Evolutionary conservation across 1,140 invertebrate genomes (phyloP), one percentile per base, ranked within the genome.

Genomic region (Batillaria attramentaria): DNA sequence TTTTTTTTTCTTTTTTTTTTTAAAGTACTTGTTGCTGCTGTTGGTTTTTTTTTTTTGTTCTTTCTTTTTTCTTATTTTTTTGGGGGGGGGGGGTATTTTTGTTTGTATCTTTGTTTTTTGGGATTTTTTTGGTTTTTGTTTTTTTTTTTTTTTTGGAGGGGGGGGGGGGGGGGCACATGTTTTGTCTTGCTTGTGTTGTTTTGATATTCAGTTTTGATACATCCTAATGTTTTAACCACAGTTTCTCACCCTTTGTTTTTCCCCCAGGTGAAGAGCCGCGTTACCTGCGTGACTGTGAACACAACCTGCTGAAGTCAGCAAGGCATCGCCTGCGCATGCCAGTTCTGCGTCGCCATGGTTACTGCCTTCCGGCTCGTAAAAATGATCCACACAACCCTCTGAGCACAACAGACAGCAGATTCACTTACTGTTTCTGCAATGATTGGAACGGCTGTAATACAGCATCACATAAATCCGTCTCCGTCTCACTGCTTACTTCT

Each of bases 361-460:
- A 90, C 84, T 90, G 89, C 77, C 77, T 84, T 35, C 85, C 86
- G 0, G 87, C 87, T 3, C 83, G 89, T 16, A 90, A 88, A 62
- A 89, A 90, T 72, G 86, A 89, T 74, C 86, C 87, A 24, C 81
- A 65, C 66, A 87, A 89, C 68, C 88, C 87, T 1, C 69, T 84
- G 35, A 60, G 83, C 33, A 68, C 80, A 0, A 82, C 78, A 5
- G 83, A 90, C 77, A 42, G 69, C 13, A 79, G 84, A 6, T 86
- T 86, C 5, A 79, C 79, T 37, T 90, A 90, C 83, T 90, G 89
- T 79, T 90, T 90, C 83, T 90, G 89, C 78, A 90, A 90, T 77
- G 89, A 90, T 43, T 90, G 86, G 85, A 88, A 89, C 78, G 89
- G 89, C 28, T 90, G 89, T 81, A 90, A 90, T 78, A 81, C 85